Base-by-base conservation (phyloP, 1,140 invertebrate genomes). In the Caenorhabditis latens region DNA sequence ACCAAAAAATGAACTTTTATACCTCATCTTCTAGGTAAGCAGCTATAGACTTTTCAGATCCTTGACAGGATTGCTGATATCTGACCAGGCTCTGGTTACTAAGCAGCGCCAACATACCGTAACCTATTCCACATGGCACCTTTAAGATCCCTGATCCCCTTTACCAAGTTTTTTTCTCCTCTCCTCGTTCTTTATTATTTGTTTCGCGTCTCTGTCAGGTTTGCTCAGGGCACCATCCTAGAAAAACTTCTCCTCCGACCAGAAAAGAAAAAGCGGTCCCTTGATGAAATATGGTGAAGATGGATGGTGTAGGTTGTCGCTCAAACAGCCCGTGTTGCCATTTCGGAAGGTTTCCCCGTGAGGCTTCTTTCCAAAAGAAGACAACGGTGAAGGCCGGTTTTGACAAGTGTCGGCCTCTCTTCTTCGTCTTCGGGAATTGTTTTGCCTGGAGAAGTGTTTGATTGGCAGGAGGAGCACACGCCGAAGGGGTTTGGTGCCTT, bases 231-330 rank as follows among this genome's bases (percentile, higher is more conserved):
- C 32, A 14, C 63, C 50, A 14, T 53, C 16, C 50, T 16, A 32
- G 32, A 32, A 32, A 32, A 32, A 32, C 50, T 53, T 16, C 50
- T 16, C 16, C 11, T 53, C 50, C 16, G 11, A 11, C 50, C 8
- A 21, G 14, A 50, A 48, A 24, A 79, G 71, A 79, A 79, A 79
- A 79, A 79, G 71, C 71, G 71, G 71, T 79, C 71, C 71, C 71
- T 79, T 79, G 71, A 79, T 79, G 71, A 79, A 79, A 79, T 79
- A 79, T 79, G 71, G 71, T 79, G 71, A 79, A 79, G 71, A 79
- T 79, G 19, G 71, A 79, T 79, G 71, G 71, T 53, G 71, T 79
- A 79, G 71, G 71, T 79, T 79, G 71, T 79, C 71, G 71, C 71
- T 79, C 65, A 71, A 71, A 63, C 14, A 9, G 21, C 61, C 40